Conservation (phyloP, 2,888 invertebrate genomes). For the Tachina lurida region DNA sequence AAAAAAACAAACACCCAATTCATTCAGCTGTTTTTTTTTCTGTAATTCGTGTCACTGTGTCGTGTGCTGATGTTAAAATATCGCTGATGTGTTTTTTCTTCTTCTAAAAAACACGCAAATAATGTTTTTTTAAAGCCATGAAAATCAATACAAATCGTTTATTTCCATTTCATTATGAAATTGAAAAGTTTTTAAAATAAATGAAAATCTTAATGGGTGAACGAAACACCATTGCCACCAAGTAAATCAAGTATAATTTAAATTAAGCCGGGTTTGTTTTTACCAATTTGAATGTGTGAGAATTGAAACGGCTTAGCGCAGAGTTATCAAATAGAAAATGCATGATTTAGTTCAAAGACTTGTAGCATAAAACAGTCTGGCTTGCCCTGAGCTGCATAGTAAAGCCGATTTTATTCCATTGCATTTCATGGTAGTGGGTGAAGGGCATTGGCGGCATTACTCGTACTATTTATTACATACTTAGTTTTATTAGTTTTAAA, state of each 20-base stretch:
- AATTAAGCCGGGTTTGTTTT: not conserved
- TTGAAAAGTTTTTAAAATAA: not conserved
- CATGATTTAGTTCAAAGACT: slow-evolving; percentile 19
- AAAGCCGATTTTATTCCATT: slow-evolving; percentile 23
- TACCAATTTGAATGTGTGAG: not conserved
- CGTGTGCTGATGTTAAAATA: slow-evolving; percentile 65
- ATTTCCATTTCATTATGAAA: slow-evolving; percentile 31
- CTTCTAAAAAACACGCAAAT: slow-evolving; percentile 63
- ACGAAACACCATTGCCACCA: slow-evolving; percentile 34
- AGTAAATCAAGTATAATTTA: slow-evolving; percentile 13
- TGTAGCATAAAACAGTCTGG: slow-evolving; percentile 38
- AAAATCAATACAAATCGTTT: slow-evolving; percentile 54
- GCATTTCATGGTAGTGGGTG: slow-evolving; percentile 16
- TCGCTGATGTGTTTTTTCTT: not conserved
- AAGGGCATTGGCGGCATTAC: slow-evolving; percentile 12
- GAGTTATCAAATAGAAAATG: slow-evolving; percentile 14
- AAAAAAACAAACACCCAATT: slow-evolving; percentile 23
- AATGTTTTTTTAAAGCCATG: slow-evolving; percentile 31
- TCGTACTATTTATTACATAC: not conserved
- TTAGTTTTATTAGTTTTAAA: too few relatives aligned
- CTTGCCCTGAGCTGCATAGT: slow-evolving; percentile 54
- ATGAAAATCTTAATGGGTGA: slow-evolving; percentile 14
- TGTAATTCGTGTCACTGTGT: slow-evolving; percentile 70
- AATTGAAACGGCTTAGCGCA: not conserved
- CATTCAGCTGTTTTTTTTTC: slow-evolving; percentile 49